Evolutionary conservation across 2,888 invertebrate genomes (phyloP).

Genomic region (Dyspetes luteomarginatus): DNA sequence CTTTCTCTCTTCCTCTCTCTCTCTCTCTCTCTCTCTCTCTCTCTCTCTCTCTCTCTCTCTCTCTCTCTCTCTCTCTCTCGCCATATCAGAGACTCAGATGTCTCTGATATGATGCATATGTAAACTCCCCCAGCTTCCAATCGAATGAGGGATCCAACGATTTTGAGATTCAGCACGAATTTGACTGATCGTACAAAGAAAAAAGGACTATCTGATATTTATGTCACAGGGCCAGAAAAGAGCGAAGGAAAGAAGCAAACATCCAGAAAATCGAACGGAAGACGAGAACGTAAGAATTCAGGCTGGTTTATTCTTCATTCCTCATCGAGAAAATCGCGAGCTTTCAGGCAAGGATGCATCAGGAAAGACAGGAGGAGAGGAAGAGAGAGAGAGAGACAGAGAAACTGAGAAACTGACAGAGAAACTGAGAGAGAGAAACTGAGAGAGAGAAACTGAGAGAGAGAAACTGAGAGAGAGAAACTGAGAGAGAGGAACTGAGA

Average conservation of each 20-base stretch:
- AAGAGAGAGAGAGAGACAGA: too few relatives aligned
- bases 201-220: slow-evolving; percentile 15
- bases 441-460: too few relatives aligned
- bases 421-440: too few relatives aligned
- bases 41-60: not conserved
- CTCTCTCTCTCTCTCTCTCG: not conserved
- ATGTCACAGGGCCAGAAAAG: slow-evolving; percentile 40
- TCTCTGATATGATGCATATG: too few relatives aligned
- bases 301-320: slow-evolving; percentile 25
- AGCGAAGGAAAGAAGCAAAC: not conserved
- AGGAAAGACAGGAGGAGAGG: too few relatives aligned
- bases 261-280: slow-evolving; percentile 21
- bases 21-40: not conserved
- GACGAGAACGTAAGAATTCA: slow-evolving; percentile 37
- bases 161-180: slow-evolving; percentile 45
- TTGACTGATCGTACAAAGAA: slow-evolving; percentile 26
- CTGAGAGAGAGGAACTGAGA: too few relatives aligned
- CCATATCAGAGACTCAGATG: too few relatives aligned
- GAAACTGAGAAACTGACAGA: too few relatives aligned
- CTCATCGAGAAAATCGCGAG: too few relatives aligned
- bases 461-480: too few relatives aligned
- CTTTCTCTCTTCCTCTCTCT: not conserved
- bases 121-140: not conserved
- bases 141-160: slow-evolving; percentile 1
- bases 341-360: too few relatives aligned